Base-by-base conservation (phyloP, 2,888 invertebrate genomes). In the Seira ritae region DNA sequence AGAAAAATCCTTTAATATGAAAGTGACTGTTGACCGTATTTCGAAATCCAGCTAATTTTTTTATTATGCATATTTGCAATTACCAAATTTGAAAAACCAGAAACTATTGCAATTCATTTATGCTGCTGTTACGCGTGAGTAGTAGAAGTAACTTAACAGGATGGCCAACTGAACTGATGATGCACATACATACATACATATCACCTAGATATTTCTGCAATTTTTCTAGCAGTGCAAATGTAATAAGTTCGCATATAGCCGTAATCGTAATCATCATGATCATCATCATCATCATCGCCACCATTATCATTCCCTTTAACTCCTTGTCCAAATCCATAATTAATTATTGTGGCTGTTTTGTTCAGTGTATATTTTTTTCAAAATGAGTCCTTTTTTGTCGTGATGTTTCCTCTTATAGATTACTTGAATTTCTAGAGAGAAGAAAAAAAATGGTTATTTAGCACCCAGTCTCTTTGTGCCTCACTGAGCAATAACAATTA, bases 351-450 rank as follows among this genome's bases (percentile, higher is more conserved):
- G 55, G 6, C 55, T 31, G 31, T 8, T 55, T 55, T 31, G 31
- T 31, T 2, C 31, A 31, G 31, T 31, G 31, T 8, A 55, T 17
- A 8, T 42, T 42, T 42, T 12, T 3, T n/a, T 12, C 17, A 8
- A 55, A 8, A 55, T 8, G 17, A 55, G 12, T n/a, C 15, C 17
- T 19, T 37, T 12, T 46, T 19, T 31, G n/a, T 46, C 22, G 31
- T 65, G 65, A 65, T 62, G 65, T 74, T 74, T 74, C 73, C 73
- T 74, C 42, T 24, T 65, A 24, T 31, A 37, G 62, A 74, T 20
- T 62, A 74, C 73, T 65, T 37, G 73, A 74, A 23, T 31, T 24
- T 74, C 65, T 74, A 74, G 73, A 31, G 31, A 31, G 62, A 73
- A 74, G 73, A 31, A 8, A 31, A 73, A 73, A 55, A n/a, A 55